Evolutionary conservation across 2,113 vertebrate species (phyloP), one percentile per base, ranked within the genome.

Genomic region (Plotosus lineatus): DNA sequence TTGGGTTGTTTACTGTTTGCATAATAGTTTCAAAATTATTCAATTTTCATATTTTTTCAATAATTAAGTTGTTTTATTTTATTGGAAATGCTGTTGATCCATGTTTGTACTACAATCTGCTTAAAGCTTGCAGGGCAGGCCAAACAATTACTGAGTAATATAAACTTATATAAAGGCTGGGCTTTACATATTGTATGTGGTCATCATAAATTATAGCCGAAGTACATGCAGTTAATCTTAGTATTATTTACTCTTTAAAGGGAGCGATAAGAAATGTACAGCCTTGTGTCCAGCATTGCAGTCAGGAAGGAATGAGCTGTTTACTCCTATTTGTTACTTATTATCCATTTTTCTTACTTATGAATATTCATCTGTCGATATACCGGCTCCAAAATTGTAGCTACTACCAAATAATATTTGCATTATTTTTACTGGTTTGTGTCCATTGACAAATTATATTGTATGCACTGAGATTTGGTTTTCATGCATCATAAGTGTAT

Each of bases 381-480:
- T 21, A 71, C 33, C 61, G 48, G 36, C 76, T 66, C 73, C 56
- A 31, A 44, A 58, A 65, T 38, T 63, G n/a, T 77, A 81, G 77
- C 46, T 78, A 48, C 84, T 85, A 78, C 82, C 77, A 85, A 81
- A 81, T 79, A 31, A 79, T 86, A 36, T 87, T 85, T 88, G 76
- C 53, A 61, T 76, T 68, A 60, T 86, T 85, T 78, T 87, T 83
- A 81, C 68, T 78, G 84, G 63, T 78, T 82, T 77, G 72, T 85
- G 46, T 81, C 10, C 44, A 68, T 78, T 89, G 83, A 78, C 81
- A 85, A 89, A 83, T 69, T 66, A 87, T 87, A 86, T 80, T 90
- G 85, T 89, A 92, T 92, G 92, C 93, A 94, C 93, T 94, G 93
- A 93, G 87, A 85, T 87, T 89, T 91, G 90, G 84, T 90, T 90